Conservation (phyloP, 2,797 vertebrate species). For the Pseudochaenichthys georgianus region DNA sequence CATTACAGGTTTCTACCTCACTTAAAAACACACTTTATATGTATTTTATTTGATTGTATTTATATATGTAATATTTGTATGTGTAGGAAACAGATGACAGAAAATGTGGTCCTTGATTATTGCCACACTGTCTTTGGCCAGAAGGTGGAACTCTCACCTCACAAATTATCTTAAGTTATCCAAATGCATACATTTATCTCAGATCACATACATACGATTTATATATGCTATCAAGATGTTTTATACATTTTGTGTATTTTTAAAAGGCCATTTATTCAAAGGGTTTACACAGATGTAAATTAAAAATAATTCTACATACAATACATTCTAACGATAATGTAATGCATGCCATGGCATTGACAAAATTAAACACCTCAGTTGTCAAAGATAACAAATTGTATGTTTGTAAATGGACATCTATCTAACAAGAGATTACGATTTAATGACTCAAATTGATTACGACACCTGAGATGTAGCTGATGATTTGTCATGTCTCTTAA, state of each 20-base stretch:
- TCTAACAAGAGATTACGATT: neutral
- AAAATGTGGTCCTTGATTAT: neutral
- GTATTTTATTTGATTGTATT: no score
- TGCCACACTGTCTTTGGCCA: conserved; percentile 60
- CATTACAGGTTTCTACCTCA: no score
- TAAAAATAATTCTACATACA: neutral
- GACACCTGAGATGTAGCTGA: neutral
- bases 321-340: neutral
- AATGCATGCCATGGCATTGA: neutral
- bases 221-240: neutral
- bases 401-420: neutral
- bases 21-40: no score
- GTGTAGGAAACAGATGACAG: no score
- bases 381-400: neutral
- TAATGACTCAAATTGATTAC: neutral
- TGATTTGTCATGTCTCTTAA: neutral
- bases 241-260: neutral
- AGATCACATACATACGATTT: conserved; percentile 2
- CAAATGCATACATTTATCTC: conserved; percentile 5
- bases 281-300: neutral
- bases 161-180: conserved; percentile 28
- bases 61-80: no score
- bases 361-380: neutral
- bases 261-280: neutral
- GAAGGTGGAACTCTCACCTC: conserved; percentile 73